Evolutionary conservation across 1,140 invertebrate genomes (phyloP).

Genomic region (Anastrepha obliqua): DNA sequence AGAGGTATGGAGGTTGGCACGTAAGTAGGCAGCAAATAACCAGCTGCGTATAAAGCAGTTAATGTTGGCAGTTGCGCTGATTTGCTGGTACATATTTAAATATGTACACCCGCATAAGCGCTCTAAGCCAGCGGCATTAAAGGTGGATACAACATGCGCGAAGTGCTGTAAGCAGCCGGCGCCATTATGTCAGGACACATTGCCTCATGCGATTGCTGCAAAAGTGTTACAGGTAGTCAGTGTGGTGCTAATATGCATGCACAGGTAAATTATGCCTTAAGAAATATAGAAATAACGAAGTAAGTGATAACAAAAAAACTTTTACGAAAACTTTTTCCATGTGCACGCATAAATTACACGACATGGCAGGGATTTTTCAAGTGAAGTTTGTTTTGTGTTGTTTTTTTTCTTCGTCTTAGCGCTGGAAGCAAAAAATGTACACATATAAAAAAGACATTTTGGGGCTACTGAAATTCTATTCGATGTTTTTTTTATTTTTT

Average conservation of each 20-base stretch:
- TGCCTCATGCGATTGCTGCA: neutral
- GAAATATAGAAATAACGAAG: neutral
- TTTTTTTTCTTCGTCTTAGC: too few species aligned
- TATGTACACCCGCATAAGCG: neutral
- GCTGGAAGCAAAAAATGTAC: too few species aligned
- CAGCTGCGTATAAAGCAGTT: neutral
- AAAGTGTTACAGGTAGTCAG: neutral
- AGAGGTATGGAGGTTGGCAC: too few species aligned
- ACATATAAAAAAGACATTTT: too few species aligned
- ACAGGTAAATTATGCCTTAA: neutral
- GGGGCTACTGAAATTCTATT: too few species aligned
- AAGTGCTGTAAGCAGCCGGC: too few species aligned
- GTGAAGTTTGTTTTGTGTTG: too few species aligned
- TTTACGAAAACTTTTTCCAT: neutral
- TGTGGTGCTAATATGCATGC: neutral
- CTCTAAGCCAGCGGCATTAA: too few species aligned
- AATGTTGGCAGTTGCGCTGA: neutral
- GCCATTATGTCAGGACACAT: neutral
- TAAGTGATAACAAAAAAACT: slow-evolving; percentile 31
- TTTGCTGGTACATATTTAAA: neutral
- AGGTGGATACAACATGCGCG: too few species aligned
- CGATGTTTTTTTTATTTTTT: too few species aligned
- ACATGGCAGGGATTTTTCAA: neutral
- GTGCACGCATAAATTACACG: neutral
- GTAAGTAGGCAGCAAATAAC: neutral